phyloP scores from a whole-genome alignment of 2,797 vertebrate species.

The Ptychadena robeensis region DNA sequence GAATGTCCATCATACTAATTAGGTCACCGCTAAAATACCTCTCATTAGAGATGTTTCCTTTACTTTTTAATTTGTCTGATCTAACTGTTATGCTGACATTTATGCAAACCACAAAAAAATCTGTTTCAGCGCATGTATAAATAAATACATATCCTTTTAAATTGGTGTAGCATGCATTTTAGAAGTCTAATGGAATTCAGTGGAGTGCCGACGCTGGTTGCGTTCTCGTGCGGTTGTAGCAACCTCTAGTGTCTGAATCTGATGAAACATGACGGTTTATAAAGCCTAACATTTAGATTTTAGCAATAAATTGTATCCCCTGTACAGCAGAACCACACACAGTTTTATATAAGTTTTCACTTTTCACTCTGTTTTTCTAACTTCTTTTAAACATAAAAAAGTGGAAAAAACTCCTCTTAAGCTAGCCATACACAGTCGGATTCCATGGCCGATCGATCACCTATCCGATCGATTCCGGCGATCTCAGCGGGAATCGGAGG shows the following conservation, averaged over 20 bases:
- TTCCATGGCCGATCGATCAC: too few relatives aligned
- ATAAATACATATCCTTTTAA: slow-evolving; percentile 13
- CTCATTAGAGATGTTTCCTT: slow-evolving; percentile 20
- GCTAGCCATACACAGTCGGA: too few relatives aligned
- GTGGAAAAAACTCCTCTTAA: too few relatives aligned
- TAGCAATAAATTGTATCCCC: too few relatives aligned
- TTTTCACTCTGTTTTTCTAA: too few relatives aligned
- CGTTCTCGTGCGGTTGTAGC: neutral
- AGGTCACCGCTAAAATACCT: slow-evolving; percentile 4
- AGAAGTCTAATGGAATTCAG: slow-evolving; percentile 10
- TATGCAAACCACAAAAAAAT: slow-evolving; percentile 38
- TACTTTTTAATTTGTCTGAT: slow-evolving; percentile 31
- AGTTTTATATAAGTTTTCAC: too few relatives aligned
- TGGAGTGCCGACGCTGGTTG: neutral
- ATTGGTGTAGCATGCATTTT: slow-evolving; percentile 10
- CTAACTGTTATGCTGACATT: slow-evolving; percentile 54
- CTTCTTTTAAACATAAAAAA: too few relatives aligned
- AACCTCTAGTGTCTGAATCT: slow-evolving; percentile 23
- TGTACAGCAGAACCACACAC: too few relatives aligned
- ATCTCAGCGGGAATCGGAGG: too few relatives aligned
- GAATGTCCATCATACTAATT: slow-evolving; percentile 11
- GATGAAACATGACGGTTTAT: neutral
- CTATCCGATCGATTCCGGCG: too few relatives aligned
- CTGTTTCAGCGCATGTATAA: slow-evolving; percentile 6
- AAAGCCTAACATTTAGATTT: too few relatives aligned